Conservation (phyloP, 2,797 vertebrate genomes). For the Molossus molossus region DNA sequence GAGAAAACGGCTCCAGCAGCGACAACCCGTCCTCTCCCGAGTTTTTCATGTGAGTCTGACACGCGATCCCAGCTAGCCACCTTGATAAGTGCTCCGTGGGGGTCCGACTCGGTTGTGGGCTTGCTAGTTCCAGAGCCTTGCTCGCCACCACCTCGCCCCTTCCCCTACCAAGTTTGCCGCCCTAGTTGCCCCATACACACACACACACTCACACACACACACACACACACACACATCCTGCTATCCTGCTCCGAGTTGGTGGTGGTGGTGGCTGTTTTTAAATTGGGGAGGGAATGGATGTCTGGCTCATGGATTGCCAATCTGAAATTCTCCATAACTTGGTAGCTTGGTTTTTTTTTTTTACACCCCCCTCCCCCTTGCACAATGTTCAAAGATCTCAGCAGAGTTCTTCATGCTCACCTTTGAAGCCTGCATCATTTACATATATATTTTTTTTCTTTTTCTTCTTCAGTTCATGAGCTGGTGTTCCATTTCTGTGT, state of each 20-base stretch:
- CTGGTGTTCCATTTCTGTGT: conserved; percentile 79
- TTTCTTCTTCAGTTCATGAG: conserved; percentile 90
- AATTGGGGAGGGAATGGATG: conserved; percentile 83
- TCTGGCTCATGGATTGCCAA: conserved; percentile 88
- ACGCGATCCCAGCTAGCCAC: conserved; percentile 88
- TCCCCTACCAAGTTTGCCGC: conserved; percentile 65
- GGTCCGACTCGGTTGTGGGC: conserved; percentile 91
- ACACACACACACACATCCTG: conserved; percentile 51
- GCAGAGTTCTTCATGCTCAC: conserved; percentile 90
- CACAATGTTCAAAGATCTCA: conserved; percentile 86
- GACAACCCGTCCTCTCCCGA: conserved; percentile 99
- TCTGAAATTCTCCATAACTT: conserved; percentile 87
- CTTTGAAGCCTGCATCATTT: conserved; percentile 91
- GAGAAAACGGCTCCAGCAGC: conserved; percentile 98
- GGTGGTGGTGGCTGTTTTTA: conserved; percentile 82
- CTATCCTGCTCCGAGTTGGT: conserved; percentile 67
- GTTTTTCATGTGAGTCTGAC: conserved; percentile 99
- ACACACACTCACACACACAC: conserved; percentile 66
- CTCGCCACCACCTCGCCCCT: conserved; percentile 88
- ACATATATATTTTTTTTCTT: conserved; percentile 87
- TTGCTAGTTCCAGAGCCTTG: conserved; percentile 91
- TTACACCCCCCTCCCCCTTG: conserved; percentile 44
- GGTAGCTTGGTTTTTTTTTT: conserved; percentile 78
- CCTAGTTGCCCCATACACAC: conserved; percentile 32
- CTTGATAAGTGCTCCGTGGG: conserved; percentile 91